Base-by-base conservation (phyloP, 1,140 invertebrate species). In the Neodiprion fabricii region DNA sequence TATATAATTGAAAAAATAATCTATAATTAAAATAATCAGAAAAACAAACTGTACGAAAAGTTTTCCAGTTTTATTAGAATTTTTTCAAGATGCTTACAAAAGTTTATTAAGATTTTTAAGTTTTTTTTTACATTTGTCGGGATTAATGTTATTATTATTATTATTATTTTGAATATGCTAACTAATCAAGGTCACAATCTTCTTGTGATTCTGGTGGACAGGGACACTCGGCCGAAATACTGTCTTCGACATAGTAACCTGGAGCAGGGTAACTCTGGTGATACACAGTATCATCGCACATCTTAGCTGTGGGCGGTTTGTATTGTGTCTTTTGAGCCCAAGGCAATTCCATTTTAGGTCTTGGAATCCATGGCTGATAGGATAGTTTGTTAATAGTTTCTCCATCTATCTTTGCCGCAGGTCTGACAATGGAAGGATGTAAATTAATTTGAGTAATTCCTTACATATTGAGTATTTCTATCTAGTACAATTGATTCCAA, bases 321-420 rank as follows among this genome's bases (percentile, higher is more conserved):
- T 89, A 90, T 17, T 80, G 78, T 0, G 73, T 61, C 72, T 85
- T 88, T n/a, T 75, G 74, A 9, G 85, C 84, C 89, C 89, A 90
- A 7, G 89, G 87, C 10, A 84, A 80, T 7, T 83, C 78, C 48
- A 87, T 84, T 11, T 85, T 88, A 48, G 84, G 82, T 28, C 69
- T 70, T 0, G 82, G 79, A n/a, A 83, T 71, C 89, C 89, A 90
- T n/a, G 85, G 78, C 65, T 86, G 84, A 73, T 87, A 91, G 0
- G 89, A 90, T 77, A 92, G 86, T 83, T 91, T 91, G 49, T 91
- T 91, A 3, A 92, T 82, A 10, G 91, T 92, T 11, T 90, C 88
- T 7, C 80, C 86, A 47, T 90, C 90, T 76, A 92, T 87, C 23
- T 90, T 91, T 10, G 87, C 88, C 48, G 85, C 85, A 40, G 90